Percentiles rank a stretch among this genome's conserved stretches.
These are phyloP conservation scores for Ceyx cyanopectus DNA, from an alignment of 2,113 vertebrate species.

Conservation along the genomic window DNA sequence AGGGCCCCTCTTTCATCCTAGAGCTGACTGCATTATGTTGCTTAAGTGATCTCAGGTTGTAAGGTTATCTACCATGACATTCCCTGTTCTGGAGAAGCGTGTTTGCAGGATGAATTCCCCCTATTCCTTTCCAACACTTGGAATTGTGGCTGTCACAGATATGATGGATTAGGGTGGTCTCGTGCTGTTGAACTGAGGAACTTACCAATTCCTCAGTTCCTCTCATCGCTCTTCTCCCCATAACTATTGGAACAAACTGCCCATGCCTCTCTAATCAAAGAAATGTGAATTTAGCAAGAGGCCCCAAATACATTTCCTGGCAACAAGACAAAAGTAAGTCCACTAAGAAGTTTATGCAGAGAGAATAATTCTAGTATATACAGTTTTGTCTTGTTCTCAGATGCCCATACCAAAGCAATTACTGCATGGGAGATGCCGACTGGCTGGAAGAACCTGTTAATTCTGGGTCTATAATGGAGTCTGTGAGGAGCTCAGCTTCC, in stretches of 20 bases:
- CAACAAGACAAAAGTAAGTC: constrained; percentile 58
- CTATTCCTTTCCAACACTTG: neutral
- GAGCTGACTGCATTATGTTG: neutral
- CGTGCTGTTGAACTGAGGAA: neutral
- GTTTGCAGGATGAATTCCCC: neutral
- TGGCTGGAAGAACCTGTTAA: constrained; percentile 59
- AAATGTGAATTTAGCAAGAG: constrained; percentile 47
- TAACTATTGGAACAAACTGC: constrained; percentile 24
- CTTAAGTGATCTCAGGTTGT: neutral
- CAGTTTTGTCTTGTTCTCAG: constrained; percentile 62
- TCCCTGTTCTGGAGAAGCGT: neutral
- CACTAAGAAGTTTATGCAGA: constrained; percentile 58
- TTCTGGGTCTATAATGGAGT: constrained; percentile 17
- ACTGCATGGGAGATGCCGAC: neutral
- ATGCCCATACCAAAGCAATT: constrained; percentile 62
- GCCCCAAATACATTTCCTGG: constrained; percentile 52
- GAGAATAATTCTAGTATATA: constrained; percentile 54
- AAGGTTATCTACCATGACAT: neutral
- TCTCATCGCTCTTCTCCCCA: neutral
- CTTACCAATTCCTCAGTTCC: neutral
- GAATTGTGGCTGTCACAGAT: neutral
- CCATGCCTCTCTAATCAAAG: constrained; percentile 34
- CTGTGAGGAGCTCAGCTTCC: constrained; percentile 25
- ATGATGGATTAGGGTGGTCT: neutral
- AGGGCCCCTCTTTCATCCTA: neutral